These are phyloP conservation scores for Clunio marinus DNA, from an alignment of 2,888 invertebrate species.

Conservation along the genomic window DNA sequence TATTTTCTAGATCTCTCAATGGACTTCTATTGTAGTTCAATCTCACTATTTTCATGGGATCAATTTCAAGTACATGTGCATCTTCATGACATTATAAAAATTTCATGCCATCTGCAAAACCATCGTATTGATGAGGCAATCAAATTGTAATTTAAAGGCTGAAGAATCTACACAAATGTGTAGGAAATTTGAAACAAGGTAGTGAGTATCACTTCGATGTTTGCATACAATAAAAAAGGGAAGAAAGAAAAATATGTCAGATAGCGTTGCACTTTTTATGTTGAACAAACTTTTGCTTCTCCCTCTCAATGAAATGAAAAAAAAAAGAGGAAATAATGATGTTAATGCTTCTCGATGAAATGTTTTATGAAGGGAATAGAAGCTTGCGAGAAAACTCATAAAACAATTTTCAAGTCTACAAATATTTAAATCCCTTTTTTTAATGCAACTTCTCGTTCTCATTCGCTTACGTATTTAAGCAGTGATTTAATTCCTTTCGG, in stretches of 20 bases:
- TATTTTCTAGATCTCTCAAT: neutral
- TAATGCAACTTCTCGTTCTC: neutral
- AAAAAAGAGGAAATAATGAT: too few species aligned
- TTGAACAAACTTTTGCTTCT: neutral
- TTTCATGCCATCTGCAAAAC: conserved; percentile 34
- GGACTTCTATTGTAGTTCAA: conserved; percentile 2
- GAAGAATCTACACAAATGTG: too few species aligned
- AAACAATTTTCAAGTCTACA: conserved; percentile 30
- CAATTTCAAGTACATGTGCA: conserved; percentile 18
- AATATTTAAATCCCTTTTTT: conserved; percentile 22
- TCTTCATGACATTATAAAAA: neutral
- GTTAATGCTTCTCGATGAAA: neutral
- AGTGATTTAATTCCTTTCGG: conserved; percentile 19
- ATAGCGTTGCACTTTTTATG: conserved; percentile 19
- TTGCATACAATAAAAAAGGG: conserved; percentile 31
- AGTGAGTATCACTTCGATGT: conserved; percentile 9
- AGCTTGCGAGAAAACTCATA: neutral
- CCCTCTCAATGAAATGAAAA: too few species aligned
- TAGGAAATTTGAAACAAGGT: conserved; percentile 4
- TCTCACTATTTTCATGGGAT: conserved; percentile 8
- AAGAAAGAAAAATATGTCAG: conserved; percentile 6
- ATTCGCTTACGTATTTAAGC: neutral
- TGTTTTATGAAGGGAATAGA: neutral
- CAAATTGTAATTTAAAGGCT: conserved; percentile 44
- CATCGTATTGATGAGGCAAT: conserved; percentile 44